Evolutionary conservation across 2,797 vertebrate genomes (phyloP), one percentile per base, ranked within the genome.

Genomic region (Tamandua tetradactyla): DNA sequence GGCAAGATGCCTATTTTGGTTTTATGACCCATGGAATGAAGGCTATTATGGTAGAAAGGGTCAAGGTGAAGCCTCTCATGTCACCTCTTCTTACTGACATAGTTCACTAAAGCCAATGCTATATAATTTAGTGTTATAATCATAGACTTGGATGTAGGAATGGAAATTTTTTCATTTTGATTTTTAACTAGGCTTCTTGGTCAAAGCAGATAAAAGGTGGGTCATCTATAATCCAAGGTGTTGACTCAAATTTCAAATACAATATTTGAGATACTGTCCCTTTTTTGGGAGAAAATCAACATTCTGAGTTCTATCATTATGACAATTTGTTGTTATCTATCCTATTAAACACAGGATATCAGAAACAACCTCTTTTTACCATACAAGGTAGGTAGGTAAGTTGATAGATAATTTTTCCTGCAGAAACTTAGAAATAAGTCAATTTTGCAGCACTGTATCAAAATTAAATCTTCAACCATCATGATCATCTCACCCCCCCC

Each of bases 391-490:
- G 20, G 55, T 55, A 22, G 55, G 18, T n/a, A n/a, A n/a, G n/a
- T n/a, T n/a, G n/a, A n/a, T n/a, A n/a, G n/a, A 22, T 52, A 52
- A 52, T 18, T 17, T 52, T 52, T 25, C 20, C 25, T 76, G 4
- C 40, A 20, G 40, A 69, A 37, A 44, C 37, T 49, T 8, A n/a
- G 55, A 92, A 13, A 37, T 37, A 83, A 87, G 37, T 35, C 37
- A 85, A 32, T 61, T 49, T 11, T 88, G 61, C 15, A 62, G 17
- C 14, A 71, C 42, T 68, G n/a, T 44, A 66, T 85, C 17, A 76
- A 76, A 87, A 87, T 88, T 40, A 81, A 90, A 87, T 92, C 55
- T 92, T 86, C 49, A 78, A 92, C n/a, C 37, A 57, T 40, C 32
- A 44, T 59, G 27, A 91, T 90, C 25, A 49, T 49, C 57, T 80